Evolutionary conservation across 2,888 invertebrate genomes (phyloP), one percentile per base, ranked within the genome.

Genomic region (Abrostola triplasia): DNA sequence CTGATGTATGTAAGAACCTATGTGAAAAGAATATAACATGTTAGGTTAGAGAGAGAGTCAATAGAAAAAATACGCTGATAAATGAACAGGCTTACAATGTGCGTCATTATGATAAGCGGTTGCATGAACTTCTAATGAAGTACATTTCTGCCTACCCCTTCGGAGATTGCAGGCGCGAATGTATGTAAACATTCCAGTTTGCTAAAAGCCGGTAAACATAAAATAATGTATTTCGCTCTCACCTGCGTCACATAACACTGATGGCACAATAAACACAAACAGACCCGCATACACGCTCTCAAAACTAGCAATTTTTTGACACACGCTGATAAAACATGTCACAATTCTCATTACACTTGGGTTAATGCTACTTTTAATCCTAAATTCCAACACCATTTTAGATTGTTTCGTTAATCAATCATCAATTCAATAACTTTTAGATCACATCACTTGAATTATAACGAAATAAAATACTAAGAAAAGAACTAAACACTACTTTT

Each of bases 241-340:
- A 92, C 93, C 92, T 89, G 88, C 67, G 76, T 86, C 81, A 82
- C 91, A 84, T 37, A 89, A 79, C 40, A 88, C 88, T 54, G 84
- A 87, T 86, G 92, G 90, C 86, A 92, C 87, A 76, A 88, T 83
- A 79, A 81, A 83, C 80, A 91, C 70, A 78, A 92, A 75, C 69
- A 93, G 70, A 76, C 92, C 90, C 91, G 92, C 91, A 92, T 92
- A 90, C 64, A 89, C 61, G 44, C 59, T 70, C 37, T 80, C 70
- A 59, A 79, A 82, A 79, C 83, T 83, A 63, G 73, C 81, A 64
- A 86, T 81, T 87, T 88, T 89, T 67, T 84, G 80, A 74, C 84
- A 82, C 77, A 79, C 70, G 73, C 82, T 85, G 77, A 86, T 84
- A 86, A 84, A 76, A 76, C 67, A 72, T 59, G 58, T 67, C 68